Evolutionary conservation across 2,113 vertebrate genomes (phyloP).

Genomic region (Thinocorus orbignyianus): DNA sequence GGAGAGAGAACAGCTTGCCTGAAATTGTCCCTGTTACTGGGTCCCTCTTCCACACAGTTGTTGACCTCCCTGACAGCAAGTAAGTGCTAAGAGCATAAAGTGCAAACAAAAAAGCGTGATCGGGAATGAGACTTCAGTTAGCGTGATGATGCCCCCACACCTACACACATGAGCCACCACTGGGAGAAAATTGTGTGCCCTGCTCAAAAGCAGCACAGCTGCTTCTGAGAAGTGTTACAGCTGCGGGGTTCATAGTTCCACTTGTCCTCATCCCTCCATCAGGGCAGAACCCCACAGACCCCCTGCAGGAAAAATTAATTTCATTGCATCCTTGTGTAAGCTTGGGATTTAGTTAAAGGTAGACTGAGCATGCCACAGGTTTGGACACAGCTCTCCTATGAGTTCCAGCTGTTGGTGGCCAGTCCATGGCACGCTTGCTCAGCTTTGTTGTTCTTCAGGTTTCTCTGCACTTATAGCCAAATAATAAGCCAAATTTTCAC

Average conservation of each 20-base stretch:
- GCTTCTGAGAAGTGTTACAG: neutral
- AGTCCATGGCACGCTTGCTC: accelerated
- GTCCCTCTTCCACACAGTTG: conserved; percentile 91
- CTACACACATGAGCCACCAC: neutral
- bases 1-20: conserved; percentile 91
- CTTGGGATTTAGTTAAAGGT: neutral
- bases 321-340: neutral
- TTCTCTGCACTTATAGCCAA: neutral
- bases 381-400: neutral
- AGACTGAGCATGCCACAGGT: neutral
- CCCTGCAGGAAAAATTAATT: neutral
- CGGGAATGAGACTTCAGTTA: neutral
- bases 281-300: neutral
- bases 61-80: conserved; percentile 94
- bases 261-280: neutral
- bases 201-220: neutral
- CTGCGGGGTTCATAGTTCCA: neutral
- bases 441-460: neutral
- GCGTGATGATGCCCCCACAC: accelerated
- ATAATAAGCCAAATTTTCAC: neutral
- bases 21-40: conserved; percentile 85
- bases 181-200: neutral
- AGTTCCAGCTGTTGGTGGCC: neutral
- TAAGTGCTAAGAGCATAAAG: conserved; percentile 57
- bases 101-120: neutral